Conservation (phyloP, 2,888 invertebrate species). For the Dicyrtoma fusca region DNA sequence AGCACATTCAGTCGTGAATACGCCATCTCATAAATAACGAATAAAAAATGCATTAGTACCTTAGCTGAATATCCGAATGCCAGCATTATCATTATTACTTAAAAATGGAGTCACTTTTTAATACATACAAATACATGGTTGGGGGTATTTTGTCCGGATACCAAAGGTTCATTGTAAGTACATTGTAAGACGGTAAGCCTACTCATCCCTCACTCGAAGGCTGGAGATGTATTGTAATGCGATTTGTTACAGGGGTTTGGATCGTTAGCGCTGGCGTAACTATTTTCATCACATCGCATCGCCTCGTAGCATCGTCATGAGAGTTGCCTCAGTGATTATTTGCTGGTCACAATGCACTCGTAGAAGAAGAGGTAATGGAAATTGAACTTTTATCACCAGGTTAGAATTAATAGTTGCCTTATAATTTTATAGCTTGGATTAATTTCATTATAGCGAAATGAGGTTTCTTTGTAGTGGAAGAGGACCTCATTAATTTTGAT, state of each 20-base stretch:
- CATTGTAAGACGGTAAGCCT: no score
- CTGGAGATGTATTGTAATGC: no score
- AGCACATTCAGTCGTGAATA: no score
- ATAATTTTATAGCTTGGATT: conserved; percentile 42
- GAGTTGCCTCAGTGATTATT: conserved; percentile 19
- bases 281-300: background rate
- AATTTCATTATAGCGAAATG: conserved; percentile 55
- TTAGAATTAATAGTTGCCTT: conserved; percentile 40
- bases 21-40: no score
- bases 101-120: no score
- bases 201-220: no score
- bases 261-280: background rate
- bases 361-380: conserved; percentile 26
- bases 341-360: conserved; percentile 12
- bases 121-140: no score
- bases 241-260: background rate
- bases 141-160: no score
- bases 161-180: no score
- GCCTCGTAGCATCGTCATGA: background rate
- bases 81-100: no score
- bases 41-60: no score
- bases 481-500: conserved; percentile 56
- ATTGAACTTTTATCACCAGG: conserved; percentile 40
- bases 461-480: conserved; percentile 50
- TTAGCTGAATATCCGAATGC: no score